Evolutionary conservation across 2,113 vertebrate species (phyloP).

Genomic region (Clinocottus analis): DNA sequence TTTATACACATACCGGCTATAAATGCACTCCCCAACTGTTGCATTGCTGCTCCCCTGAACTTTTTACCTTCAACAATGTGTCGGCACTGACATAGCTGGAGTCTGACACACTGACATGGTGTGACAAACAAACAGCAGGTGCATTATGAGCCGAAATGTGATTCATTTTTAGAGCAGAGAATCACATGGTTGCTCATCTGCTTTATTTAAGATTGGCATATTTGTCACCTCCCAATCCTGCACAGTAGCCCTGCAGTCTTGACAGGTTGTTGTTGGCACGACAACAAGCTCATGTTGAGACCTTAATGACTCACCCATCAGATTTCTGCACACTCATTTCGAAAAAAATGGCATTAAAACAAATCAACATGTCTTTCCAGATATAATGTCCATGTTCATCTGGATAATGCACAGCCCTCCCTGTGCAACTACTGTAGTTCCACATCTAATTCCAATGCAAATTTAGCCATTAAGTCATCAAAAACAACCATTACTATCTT

Average conservation of each 20-base stretch:
- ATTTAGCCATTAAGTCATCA: neutral
- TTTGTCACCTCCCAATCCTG: neutral
- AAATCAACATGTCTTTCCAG: neutral
- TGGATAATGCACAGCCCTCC: neutral
- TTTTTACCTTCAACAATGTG: no score
- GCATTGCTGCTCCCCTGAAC: neutral
- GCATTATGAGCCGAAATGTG: conserved; percentile 22
- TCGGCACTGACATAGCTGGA: neutral
- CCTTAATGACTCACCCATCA: neutral
- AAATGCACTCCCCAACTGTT: neutral
- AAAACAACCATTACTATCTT: neutral
- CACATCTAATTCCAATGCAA: neutral
- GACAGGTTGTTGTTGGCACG: neutral
- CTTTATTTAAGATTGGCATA: neutral
- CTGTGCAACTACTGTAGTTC: neutral
- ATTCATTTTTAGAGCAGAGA: conserved; percentile 28
- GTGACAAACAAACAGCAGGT: conserved; percentile 7
- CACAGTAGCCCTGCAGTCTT: neutral
- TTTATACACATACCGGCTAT: conserved; percentile 18
- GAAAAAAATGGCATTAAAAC: neutral
- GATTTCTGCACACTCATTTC: neutral
- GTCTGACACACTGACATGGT: neutral
- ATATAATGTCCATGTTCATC: neutral
- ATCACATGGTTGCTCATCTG: conserved; percentile 3
- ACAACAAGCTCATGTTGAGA: no score